Evolutionary conservation across 2,113 vertebrate genomes (phyloP).

Genomic region (Blennius ocellaris): DNA sequence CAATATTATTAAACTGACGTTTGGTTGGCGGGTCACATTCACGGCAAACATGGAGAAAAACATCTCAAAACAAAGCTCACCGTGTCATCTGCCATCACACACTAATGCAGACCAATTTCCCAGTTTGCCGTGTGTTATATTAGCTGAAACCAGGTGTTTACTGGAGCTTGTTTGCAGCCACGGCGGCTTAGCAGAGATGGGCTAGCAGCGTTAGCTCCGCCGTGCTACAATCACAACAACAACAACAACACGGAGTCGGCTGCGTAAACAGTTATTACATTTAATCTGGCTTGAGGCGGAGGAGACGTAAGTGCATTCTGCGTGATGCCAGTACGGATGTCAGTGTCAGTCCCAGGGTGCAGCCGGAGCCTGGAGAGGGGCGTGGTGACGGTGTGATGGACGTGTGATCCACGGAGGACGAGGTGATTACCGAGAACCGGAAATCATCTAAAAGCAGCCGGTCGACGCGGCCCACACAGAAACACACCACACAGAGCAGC

Average conservation of each 20-base stretch:
- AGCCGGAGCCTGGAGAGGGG: conserved; percentile 17
- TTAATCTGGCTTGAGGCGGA: neutral
- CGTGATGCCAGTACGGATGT: neutral
- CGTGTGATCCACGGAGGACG: conserved; percentile 1
- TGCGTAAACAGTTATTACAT: neutral
- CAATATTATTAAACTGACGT: neutral
- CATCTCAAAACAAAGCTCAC: neutral
- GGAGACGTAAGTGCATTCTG: neutral
- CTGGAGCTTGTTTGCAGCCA: neutral
- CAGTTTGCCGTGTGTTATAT: neutral
- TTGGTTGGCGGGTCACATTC: neutral
- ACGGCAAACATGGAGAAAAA: too few relatives aligned
- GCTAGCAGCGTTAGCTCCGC: conserved; percentile 1
- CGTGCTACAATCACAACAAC: too few relatives aligned
- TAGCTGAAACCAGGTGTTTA: neutral
- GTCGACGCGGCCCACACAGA: neutral
- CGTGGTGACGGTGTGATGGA: conserved; percentile 21
- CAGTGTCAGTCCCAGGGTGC: neutral
- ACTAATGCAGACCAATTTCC: neutral
- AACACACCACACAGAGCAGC: neutral
- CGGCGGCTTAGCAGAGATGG: too few relatives aligned
- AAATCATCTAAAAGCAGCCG: conserved; percentile 5
- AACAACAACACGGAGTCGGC: too few relatives aligned
- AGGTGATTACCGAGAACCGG: conserved; percentile 7
- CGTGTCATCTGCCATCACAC: neutral